Evolutionary conservation across 2,888 invertebrate genomes (phyloP), one percentile per base, ranked within the genome.

Genomic region (Seladonia tumulorum): DNA sequence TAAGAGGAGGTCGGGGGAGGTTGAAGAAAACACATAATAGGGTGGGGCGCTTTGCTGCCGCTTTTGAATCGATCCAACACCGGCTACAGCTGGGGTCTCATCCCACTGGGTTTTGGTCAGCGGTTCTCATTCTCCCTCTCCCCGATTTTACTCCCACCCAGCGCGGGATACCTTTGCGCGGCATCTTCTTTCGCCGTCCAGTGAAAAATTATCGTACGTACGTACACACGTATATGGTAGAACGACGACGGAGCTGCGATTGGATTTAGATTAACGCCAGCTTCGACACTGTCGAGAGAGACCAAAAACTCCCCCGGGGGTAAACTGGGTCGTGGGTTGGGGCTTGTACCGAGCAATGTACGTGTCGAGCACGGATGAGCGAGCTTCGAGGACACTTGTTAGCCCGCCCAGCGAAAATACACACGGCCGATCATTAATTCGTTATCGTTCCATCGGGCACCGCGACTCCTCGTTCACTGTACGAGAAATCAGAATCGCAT

Each of bases 61-160:
- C 94, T 94, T 94, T 94, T 94, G 94, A 94, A 94, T 94, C 94
- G 94, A 94, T 94, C 94, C 94, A 90, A 92, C 92, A 91, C 90
- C 87, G 90, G 87, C 93, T 93, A 92, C 91, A 93, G 91, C 92
- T 93, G 92, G 91, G 90, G 90, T 85, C 92, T 91, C 93, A 90
- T 91, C 90, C 91, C 90, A 90, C 89, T 22, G 53, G 85, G 85
- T 68, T 81, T 81, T 53, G 82, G 76, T 79, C 93, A 94, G 94
- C 79, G 93, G 93, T 93, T 93, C 94, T 94, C 94, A 94, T 87
- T 88, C 80, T 63, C 77, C 79, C 79, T 75, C 29, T 74, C 72
- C 25, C 49, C n/a, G 22, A 42, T 71, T 81, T 79, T 45, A 8
- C 47, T 14, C 14, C 63, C 63, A 42, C 63, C 60, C 74, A 29